Percentiles rank a stretch among this genome's conserved stretches.
phyloP scores from a whole-genome alignment of 2,797 vertebrate species.

The Thripadectes ignobilis region DNA sequence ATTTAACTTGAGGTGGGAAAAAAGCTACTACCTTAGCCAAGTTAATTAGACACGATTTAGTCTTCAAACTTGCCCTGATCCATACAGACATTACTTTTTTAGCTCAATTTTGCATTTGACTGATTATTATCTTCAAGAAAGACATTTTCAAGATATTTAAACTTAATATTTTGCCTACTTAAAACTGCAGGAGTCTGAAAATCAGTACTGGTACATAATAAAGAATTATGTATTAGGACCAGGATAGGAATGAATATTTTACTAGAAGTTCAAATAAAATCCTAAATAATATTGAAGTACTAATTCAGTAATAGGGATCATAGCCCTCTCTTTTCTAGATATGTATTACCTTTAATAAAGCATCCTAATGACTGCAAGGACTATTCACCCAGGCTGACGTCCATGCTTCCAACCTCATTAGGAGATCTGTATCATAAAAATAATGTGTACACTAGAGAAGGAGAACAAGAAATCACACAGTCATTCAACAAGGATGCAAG shows the following conservation, averaged over 20 bases:
- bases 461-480: background rate
- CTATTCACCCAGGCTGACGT: background rate
- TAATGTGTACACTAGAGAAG: background rate
- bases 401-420: background rate
- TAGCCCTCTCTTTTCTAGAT: background rate
- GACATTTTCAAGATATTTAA: constrained; percentile 19
- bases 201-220: background rate
- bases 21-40: background rate
- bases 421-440: background rate
- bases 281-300: background rate
- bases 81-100: background rate
- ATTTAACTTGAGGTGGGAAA: background rate
- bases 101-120: constrained; percentile 23
- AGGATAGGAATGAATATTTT: constrained; percentile 40
- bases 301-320: background rate
- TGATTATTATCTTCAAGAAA: constrained; percentile 23
- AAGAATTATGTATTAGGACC: constrained; percentile 37
- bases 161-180: constrained; percentile 24
- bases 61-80: constrained; percentile 15
- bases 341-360: background rate
- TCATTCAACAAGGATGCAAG: background rate
- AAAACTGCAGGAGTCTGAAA: background rate
- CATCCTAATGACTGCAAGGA: background rate
- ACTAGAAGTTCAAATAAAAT: constrained; percentile 42
- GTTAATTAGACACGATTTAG: constrained; percentile 32